phyloP scores from a whole-genome alignment of 1,140 invertebrate genomes.

The Danaus melanippus region DNA sequence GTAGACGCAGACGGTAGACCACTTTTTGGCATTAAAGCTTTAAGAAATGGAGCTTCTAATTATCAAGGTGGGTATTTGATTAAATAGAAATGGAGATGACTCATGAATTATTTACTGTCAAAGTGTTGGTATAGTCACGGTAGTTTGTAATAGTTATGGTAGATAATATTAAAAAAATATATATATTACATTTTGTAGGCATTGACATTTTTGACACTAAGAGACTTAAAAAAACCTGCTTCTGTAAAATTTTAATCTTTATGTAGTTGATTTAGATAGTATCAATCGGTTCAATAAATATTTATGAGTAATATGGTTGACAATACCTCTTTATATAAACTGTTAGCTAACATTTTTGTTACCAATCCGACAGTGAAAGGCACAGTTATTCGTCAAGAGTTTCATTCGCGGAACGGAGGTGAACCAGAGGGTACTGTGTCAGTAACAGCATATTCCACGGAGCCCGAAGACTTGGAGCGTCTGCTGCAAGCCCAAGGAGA shows the following conservation, averaged over 20 bases:
- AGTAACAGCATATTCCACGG: constrained; percentile 77
- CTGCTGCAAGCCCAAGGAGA: constrained; percentile 46
- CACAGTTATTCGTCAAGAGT: constrained; percentile 76
- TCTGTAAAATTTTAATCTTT: no score
- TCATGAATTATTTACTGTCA: no score
- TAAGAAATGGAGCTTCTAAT: constrained; percentile 75
- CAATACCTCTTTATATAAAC: constrained; percentile 31
- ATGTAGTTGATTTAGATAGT: no score
- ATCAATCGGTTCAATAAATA: no score
- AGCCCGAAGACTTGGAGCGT: constrained; percentile 73
- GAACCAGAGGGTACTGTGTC: constrained; percentile 77
- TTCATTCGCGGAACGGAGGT: constrained; percentile 77
- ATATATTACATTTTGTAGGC: no score
- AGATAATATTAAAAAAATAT: no score
- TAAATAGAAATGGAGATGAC: no score
- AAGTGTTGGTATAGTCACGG: no score
- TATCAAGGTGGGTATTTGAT: constrained; percentile 56
- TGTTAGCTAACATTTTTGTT: constrained; percentile 28
- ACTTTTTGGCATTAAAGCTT: constrained; percentile 81
- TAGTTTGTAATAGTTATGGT: no score
- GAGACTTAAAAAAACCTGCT: no score
- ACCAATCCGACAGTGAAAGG: constrained; percentile 74
- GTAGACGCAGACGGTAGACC: constrained; percentile 84
- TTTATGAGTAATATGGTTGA: constrained; percentile 13
- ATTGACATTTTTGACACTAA: no score